phyloP scores from a whole-genome alignment of 2,797 vertebrate genomes.

The Pteronotus mesoamericanus region DNA sequence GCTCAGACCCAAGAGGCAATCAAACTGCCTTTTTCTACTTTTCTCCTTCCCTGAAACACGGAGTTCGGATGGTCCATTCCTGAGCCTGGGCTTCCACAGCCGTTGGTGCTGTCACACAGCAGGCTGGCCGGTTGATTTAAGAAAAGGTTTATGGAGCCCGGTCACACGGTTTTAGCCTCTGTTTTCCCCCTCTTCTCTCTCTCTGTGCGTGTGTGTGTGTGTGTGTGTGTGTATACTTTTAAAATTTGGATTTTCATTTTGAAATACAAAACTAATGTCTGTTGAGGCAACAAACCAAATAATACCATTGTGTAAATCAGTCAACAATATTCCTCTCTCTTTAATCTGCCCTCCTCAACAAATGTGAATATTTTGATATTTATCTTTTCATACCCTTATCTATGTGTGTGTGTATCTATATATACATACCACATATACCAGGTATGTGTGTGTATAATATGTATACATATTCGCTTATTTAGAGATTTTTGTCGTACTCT shows the following conservation, averaged over 20 bases:
- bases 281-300: not conserved
- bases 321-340: not conserved
- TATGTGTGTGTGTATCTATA: not conserved
- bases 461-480: not conserved
- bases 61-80: not conserved
- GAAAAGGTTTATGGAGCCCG: not conserved
- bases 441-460: not conserved
- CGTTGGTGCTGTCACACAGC: not conserved
- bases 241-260: not conserved
- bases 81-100: not conserved
- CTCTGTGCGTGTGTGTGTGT: not conserved
- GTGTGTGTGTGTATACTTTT: not conserved
- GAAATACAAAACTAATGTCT: not conserved
- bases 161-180: not conserved
- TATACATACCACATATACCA: not conserved
- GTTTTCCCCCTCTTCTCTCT: not conserved
- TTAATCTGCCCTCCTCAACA: not conserved
- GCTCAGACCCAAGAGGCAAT: conserved; percentile 43
- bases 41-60: not conserved
- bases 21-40: not conserved
- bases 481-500: not conserved
- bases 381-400: not conserved
- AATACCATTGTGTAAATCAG: not conserved
- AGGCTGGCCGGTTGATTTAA: not conserved
- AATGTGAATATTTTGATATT: not conserved